Base-by-base conservation (phyloP, 2,888 invertebrate genomes). In the Noctua janthe region DNA sequence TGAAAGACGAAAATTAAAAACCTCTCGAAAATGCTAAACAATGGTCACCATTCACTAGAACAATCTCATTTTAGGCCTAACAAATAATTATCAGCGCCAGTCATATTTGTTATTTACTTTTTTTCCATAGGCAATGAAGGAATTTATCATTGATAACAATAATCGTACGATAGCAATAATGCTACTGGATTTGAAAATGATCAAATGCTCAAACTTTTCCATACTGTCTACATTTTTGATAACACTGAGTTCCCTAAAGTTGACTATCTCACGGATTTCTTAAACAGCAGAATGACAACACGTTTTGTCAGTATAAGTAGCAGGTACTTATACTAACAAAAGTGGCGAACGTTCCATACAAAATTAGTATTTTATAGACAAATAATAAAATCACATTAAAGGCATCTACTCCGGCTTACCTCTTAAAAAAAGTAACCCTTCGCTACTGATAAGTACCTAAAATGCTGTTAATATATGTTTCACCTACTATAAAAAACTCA, bases 81-180 rank as follows among this genome's bases (percentile, higher is more conserved):
- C 11, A 66, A 66, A 64, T 47, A 54, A 35, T 4, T 51, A 76
- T 20, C 17, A 29, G 20, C n/a, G 47, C 15, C 11, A 39, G 23
- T 69, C 43, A n/a, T 35, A 35, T 70, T 54, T 47, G 35, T 56
- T 71, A 71, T 74, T 84, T 43, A 51, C 13, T 47, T 39, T 64
- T 35, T 56, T 56, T 56, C 4, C n/a, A 23, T 59, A 47, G 43
- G 29, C 15, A 59, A 69, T 84, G 64, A 39, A 51, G 49, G 15
- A 56, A 56, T 69, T 47, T 54, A 85, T 76, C 49, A 35, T 43
- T 43, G 71, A 74, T 85, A 81, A 76, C 47, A 83, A 81, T 75
- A 72, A 85, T 76, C 64, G 2, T 20, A n/a, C 13, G 54, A 86
- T 77, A 74, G 13, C 56, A 59, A 59, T 39, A 84, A 78, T n/a